These are phyloP conservation scores for Adrianichthys oophorus DNA, from an alignment of 2,797 vertebrate species.

Conservation along the genomic window DNA sequence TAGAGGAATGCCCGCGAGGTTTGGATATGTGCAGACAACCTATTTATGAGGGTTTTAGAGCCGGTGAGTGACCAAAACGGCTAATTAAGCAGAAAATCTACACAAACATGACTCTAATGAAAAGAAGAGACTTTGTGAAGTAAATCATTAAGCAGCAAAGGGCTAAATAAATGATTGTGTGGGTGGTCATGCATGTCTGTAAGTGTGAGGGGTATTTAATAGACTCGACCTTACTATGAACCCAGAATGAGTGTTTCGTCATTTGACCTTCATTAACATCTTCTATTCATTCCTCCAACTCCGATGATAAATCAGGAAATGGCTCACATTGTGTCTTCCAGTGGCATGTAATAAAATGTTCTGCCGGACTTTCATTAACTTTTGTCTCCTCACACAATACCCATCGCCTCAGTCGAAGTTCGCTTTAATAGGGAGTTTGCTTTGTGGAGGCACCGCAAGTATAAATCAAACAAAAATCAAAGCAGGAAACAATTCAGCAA, in stretches of 20 bases:
- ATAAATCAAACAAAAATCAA: slow-evolving; percentile 37
- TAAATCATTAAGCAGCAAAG: slow-evolving; percentile 57
- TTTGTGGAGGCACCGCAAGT: slow-evolving; percentile 14
- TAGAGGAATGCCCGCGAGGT: slow-evolving; percentile 37
- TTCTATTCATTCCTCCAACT: slow-evolving; percentile 62
- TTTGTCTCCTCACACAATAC: slow-evolving; percentile 61
- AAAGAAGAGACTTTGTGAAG: slow-evolving; percentile 38
- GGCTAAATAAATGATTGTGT: slow-evolving; percentile 34
- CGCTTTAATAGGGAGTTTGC: slow-evolving; percentile 39
- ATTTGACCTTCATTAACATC: slow-evolving; percentile 75
- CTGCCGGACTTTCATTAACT: slow-evolving; percentile 64
- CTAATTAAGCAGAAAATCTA: slow-evolving; percentile 60
- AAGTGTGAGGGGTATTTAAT: slow-evolving; percentile 43
- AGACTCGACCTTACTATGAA: slow-evolving; percentile 58
- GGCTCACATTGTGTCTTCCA: slow-evolving; percentile 59
- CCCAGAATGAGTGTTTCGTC: slow-evolving; percentile 48
- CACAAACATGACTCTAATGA: slow-evolving; percentile 49
- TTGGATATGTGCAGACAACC: slow-evolving; percentile 29
- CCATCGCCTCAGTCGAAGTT: slow-evolving; percentile 33
- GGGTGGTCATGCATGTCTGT: slow-evolving; percentile 2
- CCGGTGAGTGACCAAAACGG: slow-evolving; percentile 47
- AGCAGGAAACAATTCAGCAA: slow-evolving; percentile 7
- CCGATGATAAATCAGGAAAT: slow-evolving; percentile 67
- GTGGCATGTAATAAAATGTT: slow-evolving; percentile 33
- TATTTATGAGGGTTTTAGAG: slow-evolving; percentile 47